Percentiles rank a stretch among this genome's conserved stretches.
Evolutionary conservation across 2,888 invertebrate species (phyloP).

Genomic region (Isoperla grammatica): DNA sequence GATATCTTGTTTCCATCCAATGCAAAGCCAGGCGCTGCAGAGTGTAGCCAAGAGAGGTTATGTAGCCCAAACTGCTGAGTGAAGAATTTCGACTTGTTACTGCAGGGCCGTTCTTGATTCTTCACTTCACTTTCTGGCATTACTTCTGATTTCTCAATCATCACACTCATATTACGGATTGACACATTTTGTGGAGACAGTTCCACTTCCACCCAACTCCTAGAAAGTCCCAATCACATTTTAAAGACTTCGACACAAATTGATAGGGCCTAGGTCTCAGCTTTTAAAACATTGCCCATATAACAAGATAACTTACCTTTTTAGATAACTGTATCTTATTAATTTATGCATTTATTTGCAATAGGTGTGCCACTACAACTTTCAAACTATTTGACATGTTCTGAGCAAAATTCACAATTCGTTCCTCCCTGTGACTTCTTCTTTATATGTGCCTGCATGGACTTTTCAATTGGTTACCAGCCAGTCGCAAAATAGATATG

Average conservation of each 20-base stretch:
- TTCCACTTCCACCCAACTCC: background rate
- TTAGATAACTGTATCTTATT: background rate
- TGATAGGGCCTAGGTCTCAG: too few relatives aligned
- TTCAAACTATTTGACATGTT: too few relatives aligned
- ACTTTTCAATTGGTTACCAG: too few relatives aligned
- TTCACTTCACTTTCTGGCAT: background rate
- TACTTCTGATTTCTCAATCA: background rate
- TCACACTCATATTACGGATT: background rate
- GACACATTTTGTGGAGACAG: background rate
- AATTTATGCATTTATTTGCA: background rate
- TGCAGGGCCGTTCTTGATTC: background rate
- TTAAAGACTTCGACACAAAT: too few relatives aligned
- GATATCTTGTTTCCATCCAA: constrained; percentile 50
- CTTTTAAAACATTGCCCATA: too few relatives aligned
- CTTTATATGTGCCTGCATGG: too few relatives aligned
- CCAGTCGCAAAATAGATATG: background rate
- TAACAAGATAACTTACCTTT: background rate
- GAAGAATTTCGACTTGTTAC: constrained; percentile 1
- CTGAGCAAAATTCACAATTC: too few relatives aligned
- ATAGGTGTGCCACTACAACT: background rate
- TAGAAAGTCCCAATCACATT: background rate
- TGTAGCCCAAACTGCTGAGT: background rate
- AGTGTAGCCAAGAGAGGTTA: constrained; percentile 28
- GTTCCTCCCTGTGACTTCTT: too few relatives aligned
- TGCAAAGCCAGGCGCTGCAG: constrained; percentile 43